These are phyloP conservation scores for Nomada fucata DNA, from an alignment of 2,888 invertebrate species.

Conservation along the genomic window DNA sequence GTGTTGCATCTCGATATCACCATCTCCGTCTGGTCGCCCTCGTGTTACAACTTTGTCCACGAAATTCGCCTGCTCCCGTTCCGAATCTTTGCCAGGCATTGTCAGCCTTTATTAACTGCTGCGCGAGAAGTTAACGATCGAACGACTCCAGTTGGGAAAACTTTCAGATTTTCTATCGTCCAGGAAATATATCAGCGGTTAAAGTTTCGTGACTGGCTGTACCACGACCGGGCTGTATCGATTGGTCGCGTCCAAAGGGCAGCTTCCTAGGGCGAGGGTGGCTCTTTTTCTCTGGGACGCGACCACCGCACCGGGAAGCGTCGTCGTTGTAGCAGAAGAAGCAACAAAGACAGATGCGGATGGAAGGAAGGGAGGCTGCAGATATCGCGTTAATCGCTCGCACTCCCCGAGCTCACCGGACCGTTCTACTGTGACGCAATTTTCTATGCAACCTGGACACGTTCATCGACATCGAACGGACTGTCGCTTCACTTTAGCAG, in stretches of 20 bases:
- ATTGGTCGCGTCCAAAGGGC: conserved; percentile 76
- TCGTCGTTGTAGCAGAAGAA: not conserved
- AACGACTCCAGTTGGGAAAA: not conserved
- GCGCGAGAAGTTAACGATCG: conserved; percentile 42
- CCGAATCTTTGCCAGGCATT: conserved; percentile 58
- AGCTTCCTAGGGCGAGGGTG: conserved; percentile 71
- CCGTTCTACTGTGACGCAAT: conserved; percentile 68
- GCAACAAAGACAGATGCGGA: conserved; percentile 42
- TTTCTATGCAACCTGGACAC: conserved; percentile 63
- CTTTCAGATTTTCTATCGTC: too few species aligned
- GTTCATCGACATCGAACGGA: conserved; percentile 61
- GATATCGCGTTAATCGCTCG: conserved; percentile 13
- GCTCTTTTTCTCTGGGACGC: conserved; percentile 60
- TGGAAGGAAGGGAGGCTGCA: conserved; percentile 5
- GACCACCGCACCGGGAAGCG: conserved; percentile 35
- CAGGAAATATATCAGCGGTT: too few species aligned
- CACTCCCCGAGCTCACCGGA: conserved; percentile 49
- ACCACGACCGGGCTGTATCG: conserved; percentile 78
- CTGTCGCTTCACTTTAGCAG: conserved; percentile 27
- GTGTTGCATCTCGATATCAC: conserved; percentile 70
- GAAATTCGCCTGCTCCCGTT: conserved; percentile 69
- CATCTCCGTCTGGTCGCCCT: conserved; percentile 62
- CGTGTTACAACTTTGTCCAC: conserved; percentile 66
- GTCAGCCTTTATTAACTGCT: conserved; percentile 50
- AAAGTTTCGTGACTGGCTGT: conserved; percentile 73